These are phyloP conservation scores for Sialia sialis DNA, from an alignment of 2,113 vertebrate species.

Conservation along the genomic window DNA sequence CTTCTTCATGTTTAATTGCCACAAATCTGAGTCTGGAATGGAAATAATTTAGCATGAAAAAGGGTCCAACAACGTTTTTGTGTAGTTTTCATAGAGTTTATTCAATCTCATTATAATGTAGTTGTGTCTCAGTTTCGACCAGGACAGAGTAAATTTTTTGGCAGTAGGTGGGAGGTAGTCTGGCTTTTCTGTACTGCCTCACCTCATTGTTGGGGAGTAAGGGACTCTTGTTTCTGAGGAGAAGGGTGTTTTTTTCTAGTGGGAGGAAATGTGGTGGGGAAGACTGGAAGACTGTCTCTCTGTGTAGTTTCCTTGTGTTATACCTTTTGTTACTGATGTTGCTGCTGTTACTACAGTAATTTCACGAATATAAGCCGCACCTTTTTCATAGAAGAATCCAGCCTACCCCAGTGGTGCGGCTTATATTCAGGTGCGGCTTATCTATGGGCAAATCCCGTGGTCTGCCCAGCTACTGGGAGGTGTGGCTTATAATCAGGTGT, in stretches of 20 bases:
- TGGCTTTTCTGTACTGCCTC: not conserved
- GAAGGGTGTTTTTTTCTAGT: not conserved
- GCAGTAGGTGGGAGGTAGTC: not conserved
- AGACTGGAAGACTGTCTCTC: not conserved
- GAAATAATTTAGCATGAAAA: not conserved
- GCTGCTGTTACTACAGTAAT: not conserved
- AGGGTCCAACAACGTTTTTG: not conserved
- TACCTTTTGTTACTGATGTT: not conserved
- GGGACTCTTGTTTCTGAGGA: not conserved
- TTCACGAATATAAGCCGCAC: too few species aligned
- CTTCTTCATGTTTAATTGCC: not conserved
- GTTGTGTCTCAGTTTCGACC: not conserved
- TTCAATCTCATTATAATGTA: not conserved
- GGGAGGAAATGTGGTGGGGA: not conserved
- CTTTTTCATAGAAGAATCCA: too few species aligned
- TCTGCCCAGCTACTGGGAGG: too few species aligned
- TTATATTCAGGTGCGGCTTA: too few species aligned
- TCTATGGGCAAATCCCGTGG: too few species aligned
- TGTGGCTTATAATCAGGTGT: too few species aligned
- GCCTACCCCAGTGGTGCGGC: too few species aligned
- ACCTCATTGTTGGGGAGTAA: not conserved
- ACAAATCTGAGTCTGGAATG: not conserved
- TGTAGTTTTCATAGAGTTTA: not conserved
- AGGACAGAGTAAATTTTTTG: not conserved
- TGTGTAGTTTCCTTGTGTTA: not conserved